Evolutionary conservation across 1,140 invertebrate genomes (phyloP), one percentile per base, ranked within the genome.

Genomic region (Epicauta chinensis): DNA sequence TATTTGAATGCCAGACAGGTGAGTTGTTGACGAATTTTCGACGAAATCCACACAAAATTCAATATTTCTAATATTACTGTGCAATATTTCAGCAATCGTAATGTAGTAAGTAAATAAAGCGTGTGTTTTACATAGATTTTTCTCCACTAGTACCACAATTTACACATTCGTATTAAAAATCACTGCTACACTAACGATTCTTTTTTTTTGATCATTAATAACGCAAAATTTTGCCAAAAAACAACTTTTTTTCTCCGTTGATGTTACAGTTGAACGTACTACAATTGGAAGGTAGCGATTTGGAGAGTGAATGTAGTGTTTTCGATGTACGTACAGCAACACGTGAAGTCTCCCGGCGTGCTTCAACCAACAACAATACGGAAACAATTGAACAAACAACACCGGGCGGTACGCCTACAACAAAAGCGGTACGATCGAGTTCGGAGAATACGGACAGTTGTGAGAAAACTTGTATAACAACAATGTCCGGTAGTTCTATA

Each of bases 401-500:
- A 9, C 60, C 62, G 13, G 58, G 59, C 31, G 23, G 23, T 23
- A 58, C 62, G 12, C 57, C 58, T 7, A 65, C 60, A 6, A 59
- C 66, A 11, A 71, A 71, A 53, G 67, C 68, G 2, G 69, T 71
- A 16, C 59, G 69, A 16, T 68, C 65, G 7, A 71, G 61, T 51
- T 70, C 68, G 37, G 69, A 71, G 51, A 71, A 69, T 42, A 70
- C 69, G 10, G 69, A 71, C 43, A 62, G 65, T 6, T 71, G 69
- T 58, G 69, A 71, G 51, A 70, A 69, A 40, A 68, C 67, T 14
- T 70, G 69, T 47, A 67, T 71, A 29, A 81, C 80, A 55, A 82
- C 80, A 48, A 81, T 81, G 79, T 82, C 80, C 58, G 80, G 80
- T 48, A 81, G 75, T 72, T 81, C 80, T 63, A 81, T 82, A 73